Evolutionary conservation across 2,113 vertebrate genomes (phyloP).

Genomic region (Hystrix cristata): DNA sequence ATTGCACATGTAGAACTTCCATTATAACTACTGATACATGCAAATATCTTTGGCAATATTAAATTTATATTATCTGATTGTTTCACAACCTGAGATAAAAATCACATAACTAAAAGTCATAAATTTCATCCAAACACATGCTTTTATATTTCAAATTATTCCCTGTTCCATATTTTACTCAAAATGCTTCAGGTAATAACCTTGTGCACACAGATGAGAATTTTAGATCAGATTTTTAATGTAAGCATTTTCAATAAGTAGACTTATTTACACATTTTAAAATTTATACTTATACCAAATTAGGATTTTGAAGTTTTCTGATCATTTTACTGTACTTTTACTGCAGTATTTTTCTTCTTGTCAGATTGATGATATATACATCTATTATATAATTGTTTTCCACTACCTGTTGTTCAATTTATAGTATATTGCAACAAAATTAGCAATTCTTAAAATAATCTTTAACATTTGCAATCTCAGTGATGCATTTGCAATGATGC

Average conservation of each 20-base stretch:
- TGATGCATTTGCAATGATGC: conserved; percentile 37
- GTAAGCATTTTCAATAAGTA: conserved; percentile 49
- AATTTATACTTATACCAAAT: conserved; percentile 32
- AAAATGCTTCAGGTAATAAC: conserved; percentile 29
- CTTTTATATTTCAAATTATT: conserved; percentile 41
- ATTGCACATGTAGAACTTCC: not conserved
- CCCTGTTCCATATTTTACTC: not conserved
- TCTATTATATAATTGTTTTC: conserved; percentile 64
- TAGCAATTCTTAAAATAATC: conserved; percentile 68
- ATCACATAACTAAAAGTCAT: not conserved
- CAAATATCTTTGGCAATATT: not conserved
- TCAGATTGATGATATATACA: conserved; percentile 20
- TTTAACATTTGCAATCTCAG: conserved; percentile 64
- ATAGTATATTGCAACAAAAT: conserved; percentile 47
- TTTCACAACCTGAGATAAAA: conserved; percentile 37
- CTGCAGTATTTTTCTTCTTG: conserved; percentile 70
- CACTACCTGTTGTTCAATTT: conserved; percentile 60
- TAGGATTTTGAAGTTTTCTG: conserved; percentile 56
- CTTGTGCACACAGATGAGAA: not conserved
- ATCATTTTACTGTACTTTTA: conserved; percentile 56
- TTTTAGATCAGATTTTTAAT: conserved; percentile 23
- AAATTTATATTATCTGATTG: conserved; percentile 24
- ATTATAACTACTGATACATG: not conserved
- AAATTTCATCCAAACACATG: not conserved
- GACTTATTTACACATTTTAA: conserved; percentile 9